Evolutionary conservation across 2,888 invertebrate genomes (phyloP).

Genomic region (Amphimallon solstitiale): DNA sequence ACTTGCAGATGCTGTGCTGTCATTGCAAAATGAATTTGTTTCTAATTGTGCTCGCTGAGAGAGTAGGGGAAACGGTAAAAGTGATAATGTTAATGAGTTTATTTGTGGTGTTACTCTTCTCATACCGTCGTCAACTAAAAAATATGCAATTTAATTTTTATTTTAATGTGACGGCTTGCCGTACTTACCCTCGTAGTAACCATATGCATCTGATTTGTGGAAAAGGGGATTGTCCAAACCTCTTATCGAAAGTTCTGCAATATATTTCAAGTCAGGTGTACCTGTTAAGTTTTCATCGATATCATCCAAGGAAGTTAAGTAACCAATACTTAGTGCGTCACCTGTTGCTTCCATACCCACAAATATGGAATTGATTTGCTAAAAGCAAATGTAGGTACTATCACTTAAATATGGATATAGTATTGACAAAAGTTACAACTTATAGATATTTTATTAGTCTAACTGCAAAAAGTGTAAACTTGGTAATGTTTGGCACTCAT

Average conservation of each 20-base stretch:
- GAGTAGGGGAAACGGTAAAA: not conserved
- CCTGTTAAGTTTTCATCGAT: conserved; percentile 71
- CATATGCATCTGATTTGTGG: conserved; percentile 78
- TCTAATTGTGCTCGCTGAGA: conserved; percentile 58
- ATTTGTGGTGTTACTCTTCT: not conserved
- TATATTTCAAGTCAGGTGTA: conserved; percentile 82
- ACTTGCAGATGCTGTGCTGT: conserved; percentile 70
- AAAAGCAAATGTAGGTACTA: too few species aligned
- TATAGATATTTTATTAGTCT: too few species aligned
- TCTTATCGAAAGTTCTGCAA: conserved; percentile 88
- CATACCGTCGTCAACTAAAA: too few species aligned
- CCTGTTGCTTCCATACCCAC: conserved; percentile 70
- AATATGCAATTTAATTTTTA: too few species aligned
- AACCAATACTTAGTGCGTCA: conserved; percentile 71
- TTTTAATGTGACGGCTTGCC: too few species aligned
- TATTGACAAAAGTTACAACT: too few species aligned
- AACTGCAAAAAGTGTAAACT: too few species aligned
- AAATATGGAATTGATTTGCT: conserved; percentile 86
- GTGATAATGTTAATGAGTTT: not conserved
- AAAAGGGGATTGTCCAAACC: conserved; percentile 83
- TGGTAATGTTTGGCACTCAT: too few species aligned
- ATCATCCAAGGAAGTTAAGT: conserved; percentile 70
- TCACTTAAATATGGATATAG: too few species aligned
- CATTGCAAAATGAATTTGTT: conserved; percentile 77
- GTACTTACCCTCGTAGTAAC: conserved; percentile 76